Evolutionary conservation across 2,888 invertebrate species (phyloP).

Genomic region (Chelonus formosanus): DNA sequence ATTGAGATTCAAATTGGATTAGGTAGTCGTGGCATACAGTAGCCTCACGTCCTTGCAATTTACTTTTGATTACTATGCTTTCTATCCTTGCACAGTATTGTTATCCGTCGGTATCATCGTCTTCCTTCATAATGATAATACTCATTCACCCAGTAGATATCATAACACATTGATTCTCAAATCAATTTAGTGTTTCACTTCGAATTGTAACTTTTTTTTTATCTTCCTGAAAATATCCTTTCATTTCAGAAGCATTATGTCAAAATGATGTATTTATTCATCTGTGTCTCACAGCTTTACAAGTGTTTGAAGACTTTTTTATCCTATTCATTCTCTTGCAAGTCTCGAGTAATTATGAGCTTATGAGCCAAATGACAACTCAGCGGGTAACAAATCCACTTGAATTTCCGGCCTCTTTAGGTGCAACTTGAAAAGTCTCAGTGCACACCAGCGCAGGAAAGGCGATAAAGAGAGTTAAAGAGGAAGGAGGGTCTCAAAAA

Average conservation of each 20-base stretch:
- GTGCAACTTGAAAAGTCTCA: not conserved
- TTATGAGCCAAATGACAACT: slow-evolving; percentile 18
- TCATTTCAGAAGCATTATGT: no score
- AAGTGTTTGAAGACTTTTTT: not conserved
- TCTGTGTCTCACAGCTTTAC: no score
- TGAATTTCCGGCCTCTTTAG: slow-evolving; percentile 17
- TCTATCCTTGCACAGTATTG: slow-evolving; percentile 43
- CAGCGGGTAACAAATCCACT: slow-evolving; percentile 24
- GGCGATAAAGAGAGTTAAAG: slow-evolving; percentile 24
- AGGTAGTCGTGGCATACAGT: slow-evolving; percentile 58
- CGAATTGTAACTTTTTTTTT: no score
- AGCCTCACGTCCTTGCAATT: slow-evolving; percentile 65
- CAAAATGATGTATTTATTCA: no score
- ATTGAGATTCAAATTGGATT: slow-evolving; percentile 57
- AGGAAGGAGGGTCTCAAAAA: slow-evolving; percentile 35
- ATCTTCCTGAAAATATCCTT: no score
- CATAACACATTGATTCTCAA: slow-evolving; percentile 7
- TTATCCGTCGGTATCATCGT: slow-evolving; percentile 23
- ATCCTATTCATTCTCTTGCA: not conserved
- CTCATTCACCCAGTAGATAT: not conserved
- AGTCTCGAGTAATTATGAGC: slow-evolving; percentile 12
- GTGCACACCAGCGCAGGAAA: slow-evolving; percentile 5
- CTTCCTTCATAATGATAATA: not conserved
- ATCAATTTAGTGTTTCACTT: no score
- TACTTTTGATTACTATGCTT: slow-evolving; percentile 63